Conservation (phyloP, 2,797 vertebrate species). For the Merluccius polli region DNA sequence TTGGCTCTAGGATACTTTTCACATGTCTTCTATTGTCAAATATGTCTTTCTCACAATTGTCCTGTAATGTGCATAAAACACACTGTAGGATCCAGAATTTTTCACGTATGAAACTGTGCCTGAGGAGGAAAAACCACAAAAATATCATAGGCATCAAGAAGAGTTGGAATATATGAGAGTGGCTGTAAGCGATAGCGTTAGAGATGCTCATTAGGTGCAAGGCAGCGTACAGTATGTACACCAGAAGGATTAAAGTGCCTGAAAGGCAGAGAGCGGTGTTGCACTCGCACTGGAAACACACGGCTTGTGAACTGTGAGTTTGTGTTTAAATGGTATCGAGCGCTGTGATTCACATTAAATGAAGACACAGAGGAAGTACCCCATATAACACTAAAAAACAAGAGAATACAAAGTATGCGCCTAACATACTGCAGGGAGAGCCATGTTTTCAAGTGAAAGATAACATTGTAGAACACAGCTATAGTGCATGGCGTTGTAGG, state of each 20-base stretch:
- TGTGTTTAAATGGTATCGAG: slow-evolving; percentile 48
- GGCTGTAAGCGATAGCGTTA: background rate
- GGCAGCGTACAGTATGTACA: background rate
- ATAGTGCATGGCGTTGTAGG: background rate
- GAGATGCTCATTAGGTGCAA: background rate
- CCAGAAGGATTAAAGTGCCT: background rate
- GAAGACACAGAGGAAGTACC: slow-evolving; percentile 17
- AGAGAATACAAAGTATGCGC: background rate
- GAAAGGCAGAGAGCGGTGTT: background rate
- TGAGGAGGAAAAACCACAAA: background rate
- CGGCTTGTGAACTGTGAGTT: background rate
- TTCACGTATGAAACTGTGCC: background rate
- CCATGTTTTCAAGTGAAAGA: background rate
- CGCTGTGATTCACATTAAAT: slow-evolving; percentile 39
- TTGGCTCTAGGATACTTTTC: background rate
- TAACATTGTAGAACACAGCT: background rate
- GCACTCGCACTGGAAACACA: background rate
- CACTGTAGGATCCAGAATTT: background rate
- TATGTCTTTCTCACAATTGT: background rate
- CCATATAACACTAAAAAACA: slow-evolving; percentile 23
- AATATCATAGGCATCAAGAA: background rate
- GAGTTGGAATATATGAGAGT: background rate
- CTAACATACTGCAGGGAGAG: background rate
- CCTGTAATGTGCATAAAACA: background rate
- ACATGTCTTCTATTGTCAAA: background rate